A percentile compares a stretch with the other conserved stretches of the same genome.
Conservation (phyloP, 2,888 invertebrate species). For the Malacosoma neustria region DNA sequence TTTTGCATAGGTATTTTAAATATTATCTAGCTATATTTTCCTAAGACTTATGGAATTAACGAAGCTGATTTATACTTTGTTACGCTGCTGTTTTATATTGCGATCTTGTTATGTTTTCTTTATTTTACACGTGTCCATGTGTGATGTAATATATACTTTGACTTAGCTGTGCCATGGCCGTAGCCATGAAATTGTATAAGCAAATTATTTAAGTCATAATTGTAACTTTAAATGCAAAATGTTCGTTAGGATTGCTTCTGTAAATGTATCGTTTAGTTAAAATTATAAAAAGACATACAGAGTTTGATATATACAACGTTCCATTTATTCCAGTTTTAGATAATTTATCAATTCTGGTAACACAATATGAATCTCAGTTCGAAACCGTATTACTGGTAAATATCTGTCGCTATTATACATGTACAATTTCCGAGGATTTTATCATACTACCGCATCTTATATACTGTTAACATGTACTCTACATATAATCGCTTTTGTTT, state of each 20-base stretch:
- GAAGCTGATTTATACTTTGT: conserved; percentile 15
- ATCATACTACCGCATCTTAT: no score
- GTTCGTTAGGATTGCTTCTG: conserved; percentile 24
- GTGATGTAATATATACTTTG: conserved; percentile 4
- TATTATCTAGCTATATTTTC: conserved; percentile 9
- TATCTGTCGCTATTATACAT: no score
- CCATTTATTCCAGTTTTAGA: no score
- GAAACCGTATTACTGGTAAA: no score
- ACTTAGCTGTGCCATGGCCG: no score
- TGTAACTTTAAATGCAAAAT: conserved; percentile 22
- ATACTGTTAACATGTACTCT: no score
- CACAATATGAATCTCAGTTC: no score
- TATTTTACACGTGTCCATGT: conserved; percentile 13
- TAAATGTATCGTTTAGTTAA: conserved; percentile 10
- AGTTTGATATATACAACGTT: neutral
- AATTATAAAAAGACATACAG: neutral
- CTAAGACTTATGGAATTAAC: conserved; percentile 30
- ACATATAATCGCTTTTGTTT: neutral
- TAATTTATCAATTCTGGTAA: no score
- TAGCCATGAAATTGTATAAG: conserved; percentile 23
- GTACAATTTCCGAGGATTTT: no score
- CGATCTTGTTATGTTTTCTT: conserved; percentile 11
- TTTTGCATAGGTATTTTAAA: no score
- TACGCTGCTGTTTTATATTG: conserved; percentile 14
- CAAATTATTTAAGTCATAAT: conserved; percentile 45